Base-by-base conservation (phyloP, 1,140 invertebrate species). In the Colletes gigas region DNA sequence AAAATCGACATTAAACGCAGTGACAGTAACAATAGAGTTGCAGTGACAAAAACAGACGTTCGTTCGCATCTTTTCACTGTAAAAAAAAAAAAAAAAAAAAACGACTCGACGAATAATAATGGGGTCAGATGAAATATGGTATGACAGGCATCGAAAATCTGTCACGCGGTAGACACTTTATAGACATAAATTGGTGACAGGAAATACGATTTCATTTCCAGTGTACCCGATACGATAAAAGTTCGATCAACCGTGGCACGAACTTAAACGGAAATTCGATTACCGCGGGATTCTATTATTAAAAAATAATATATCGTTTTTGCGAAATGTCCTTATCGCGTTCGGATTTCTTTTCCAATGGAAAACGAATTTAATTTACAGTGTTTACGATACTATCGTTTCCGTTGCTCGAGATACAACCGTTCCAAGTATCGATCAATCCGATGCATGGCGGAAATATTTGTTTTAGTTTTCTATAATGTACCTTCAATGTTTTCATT, bases 91-190 rank as follows among this genome's bases (percentile, higher is more conserved):
- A 30, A 30, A 30, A 30, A 30, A 30, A 30, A 30, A 55, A 75
- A 66, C 73, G 17, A 75, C 47, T 14, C 73, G 44, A 39, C 44
- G 66, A 41, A 77, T 50, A n/a, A 69, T 69, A 77, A 77, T 74
- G 12, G 21, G 12, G 15, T 54, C 62, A 21, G 72, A 65, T 66
- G 60, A 63, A 50, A 73, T 21, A 19, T 21, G 55, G 5, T 10
- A 21, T 21, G 15, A 39, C 71, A 52, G 41, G 10, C 59, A 30
- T 54, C 19, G 72, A 63, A 65, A 74, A 54, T 74, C 60, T 9
- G 14, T 44, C 30, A 6, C 1, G 2, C 8, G 17, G 7, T 12
- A 19, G 14, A 55, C 15, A 55, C 17, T 44, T 66, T 17, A 17
- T 12, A 67, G 60, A 41, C 60, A 41, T 9, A 75, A 67, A 75